These are phyloP conservation scores for Archaeoteleia sp. DNA, from an alignment of 2,888 invertebrate species.

Conservation along the genomic window DNA sequence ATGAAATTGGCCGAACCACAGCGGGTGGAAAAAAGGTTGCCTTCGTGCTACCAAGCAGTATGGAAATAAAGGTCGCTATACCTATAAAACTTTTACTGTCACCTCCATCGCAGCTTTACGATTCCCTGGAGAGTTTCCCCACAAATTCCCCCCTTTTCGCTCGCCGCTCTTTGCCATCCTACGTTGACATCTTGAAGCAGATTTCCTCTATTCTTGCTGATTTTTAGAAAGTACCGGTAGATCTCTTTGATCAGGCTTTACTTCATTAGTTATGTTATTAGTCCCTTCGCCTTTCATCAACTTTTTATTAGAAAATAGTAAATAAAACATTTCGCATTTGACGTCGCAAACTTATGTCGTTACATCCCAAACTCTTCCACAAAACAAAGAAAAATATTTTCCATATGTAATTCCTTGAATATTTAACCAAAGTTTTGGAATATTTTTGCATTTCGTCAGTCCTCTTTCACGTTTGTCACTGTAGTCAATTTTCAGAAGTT, in stretches of 20 bases:
- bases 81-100: conserved; percentile 55
- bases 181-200: conserved; percentile 39
- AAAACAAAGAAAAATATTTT: conserved; percentile 6
- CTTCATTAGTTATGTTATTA: conserved; percentile 35
- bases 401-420: conserved; percentile 2
- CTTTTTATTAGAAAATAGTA: no score
- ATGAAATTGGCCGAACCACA: conserved; percentile 46
- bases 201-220: conserved; percentile 32
- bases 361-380: neutral
- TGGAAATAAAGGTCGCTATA: conserved; percentile 69
- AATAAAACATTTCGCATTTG: no score
- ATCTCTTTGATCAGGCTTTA: conserved; percentile 33
- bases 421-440: no score
- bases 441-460: no score
- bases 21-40: conserved; percentile 45
- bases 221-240: conserved; percentile 23
- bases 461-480: no score
- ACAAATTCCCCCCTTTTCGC: conserved; percentile 33
- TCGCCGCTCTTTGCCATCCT: conserved; percentile 23
- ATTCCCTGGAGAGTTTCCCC: conserved; percentile 56
- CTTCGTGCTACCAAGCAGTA: conserved; percentile 60
- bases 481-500: no score
- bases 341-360: no score
- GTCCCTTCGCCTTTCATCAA: conserved; percentile 2
- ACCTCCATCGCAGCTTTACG: conserved; percentile 58